Percentiles rank a stretch among this genome's conserved stretches.
phyloP scores from a whole-genome alignment of 2,113 vertebrate genomes.

The Blennius ocellaris region DNA sequence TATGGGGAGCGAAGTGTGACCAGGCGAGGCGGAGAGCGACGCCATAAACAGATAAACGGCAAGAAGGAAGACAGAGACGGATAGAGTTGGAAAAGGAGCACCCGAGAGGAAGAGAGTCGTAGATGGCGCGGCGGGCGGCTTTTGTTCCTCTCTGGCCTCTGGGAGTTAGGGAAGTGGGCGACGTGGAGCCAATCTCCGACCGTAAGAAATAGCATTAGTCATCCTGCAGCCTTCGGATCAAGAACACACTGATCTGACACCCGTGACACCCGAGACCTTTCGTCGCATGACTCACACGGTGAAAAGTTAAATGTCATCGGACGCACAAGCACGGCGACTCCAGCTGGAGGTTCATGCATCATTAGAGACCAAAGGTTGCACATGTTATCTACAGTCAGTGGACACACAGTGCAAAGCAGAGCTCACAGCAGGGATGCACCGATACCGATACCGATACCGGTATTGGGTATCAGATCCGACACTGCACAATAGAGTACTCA shows the following conservation, averaged over 20 bases:
- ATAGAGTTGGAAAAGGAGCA: slow-evolving; percentile 12
- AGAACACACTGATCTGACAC: slow-evolving; percentile 18
- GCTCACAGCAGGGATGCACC: too few relatives aligned
- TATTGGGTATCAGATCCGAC: too few relatives aligned
- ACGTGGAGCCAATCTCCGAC: slow-evolving; percentile 8
- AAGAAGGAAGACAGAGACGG: slow-evolving; percentile 19
- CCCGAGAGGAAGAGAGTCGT: neutral
- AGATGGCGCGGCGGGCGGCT: too few relatives aligned
- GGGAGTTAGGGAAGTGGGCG: slow-evolving; percentile 33
- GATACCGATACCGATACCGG: too few relatives aligned
- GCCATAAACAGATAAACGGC: slow-evolving; percentile 25
- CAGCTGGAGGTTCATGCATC: neutral
- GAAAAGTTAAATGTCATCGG: slow-evolving; percentile 19
- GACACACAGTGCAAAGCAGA: neutral
- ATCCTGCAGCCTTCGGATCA: slow-evolving; percentile 8
- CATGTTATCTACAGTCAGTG: neutral
- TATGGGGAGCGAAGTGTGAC: slow-evolving; percentile 40
- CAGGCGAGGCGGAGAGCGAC: neutral
- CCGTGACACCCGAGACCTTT: slow-evolving; percentile 36
- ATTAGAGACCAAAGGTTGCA: neutral
- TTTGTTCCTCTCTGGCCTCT: neutral
- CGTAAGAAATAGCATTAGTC: slow-evolving; percentile 20
- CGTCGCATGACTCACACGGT: slow-evolving; percentile 21
- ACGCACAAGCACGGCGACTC: slow-evolving; percentile 9
- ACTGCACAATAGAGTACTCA: too few relatives aligned